A percentile compares a stretch with the other conserved stretches of the same genome.
phyloP scores from a whole-genome alignment of 2,797 vertebrate species.

The Acipenser ruthenus region DNA sequence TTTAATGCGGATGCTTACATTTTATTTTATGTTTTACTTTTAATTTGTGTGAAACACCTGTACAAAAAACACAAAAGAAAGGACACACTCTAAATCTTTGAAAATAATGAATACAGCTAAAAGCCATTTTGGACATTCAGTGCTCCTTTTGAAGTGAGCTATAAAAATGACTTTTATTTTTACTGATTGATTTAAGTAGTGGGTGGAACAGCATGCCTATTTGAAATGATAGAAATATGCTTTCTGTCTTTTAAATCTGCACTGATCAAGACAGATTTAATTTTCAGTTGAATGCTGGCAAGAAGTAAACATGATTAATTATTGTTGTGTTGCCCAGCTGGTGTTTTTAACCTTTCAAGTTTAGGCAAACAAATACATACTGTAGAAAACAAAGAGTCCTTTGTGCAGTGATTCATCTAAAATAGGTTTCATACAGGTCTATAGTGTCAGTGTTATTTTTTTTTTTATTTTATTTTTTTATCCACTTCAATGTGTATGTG shows the following conservation, averaged over 20 bases:
- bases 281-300: slow-evolving; percentile 20
- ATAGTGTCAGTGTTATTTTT: too few relatives aligned
- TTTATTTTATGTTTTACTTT: too few relatives aligned
- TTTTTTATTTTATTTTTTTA: too few relatives aligned
- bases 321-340: slow-evolving; percentile 25
- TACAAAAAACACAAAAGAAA: too few relatives aligned
- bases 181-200: not conserved
- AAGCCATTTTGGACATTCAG: too few relatives aligned
- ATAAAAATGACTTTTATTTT: not conserved
- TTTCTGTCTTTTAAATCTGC: slow-evolving; percentile 32
- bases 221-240: slow-evolving; percentile 38
- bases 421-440: too few relatives aligned
- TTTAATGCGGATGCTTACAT: too few relatives aligned
- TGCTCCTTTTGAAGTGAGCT: too few relatives aligned
- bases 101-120: too few relatives aligned
- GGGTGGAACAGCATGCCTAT: slow-evolving; percentile 4
- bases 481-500: too few relatives aligned
- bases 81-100: too few relatives aligned
- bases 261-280: slow-evolving; percentile 49
- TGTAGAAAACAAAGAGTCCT: slow-evolving; percentile 52
- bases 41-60: too few relatives aligned
- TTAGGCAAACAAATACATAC: slow-evolving; percentile 55
- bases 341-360: slow-evolving; percentile 46
- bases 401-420: slow-evolving; percentile 21
- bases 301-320: slow-evolving; percentile 39